phyloP scores from a whole-genome alignment of 2,888 invertebrate species.

The Apotomis betuletana region DNA sequence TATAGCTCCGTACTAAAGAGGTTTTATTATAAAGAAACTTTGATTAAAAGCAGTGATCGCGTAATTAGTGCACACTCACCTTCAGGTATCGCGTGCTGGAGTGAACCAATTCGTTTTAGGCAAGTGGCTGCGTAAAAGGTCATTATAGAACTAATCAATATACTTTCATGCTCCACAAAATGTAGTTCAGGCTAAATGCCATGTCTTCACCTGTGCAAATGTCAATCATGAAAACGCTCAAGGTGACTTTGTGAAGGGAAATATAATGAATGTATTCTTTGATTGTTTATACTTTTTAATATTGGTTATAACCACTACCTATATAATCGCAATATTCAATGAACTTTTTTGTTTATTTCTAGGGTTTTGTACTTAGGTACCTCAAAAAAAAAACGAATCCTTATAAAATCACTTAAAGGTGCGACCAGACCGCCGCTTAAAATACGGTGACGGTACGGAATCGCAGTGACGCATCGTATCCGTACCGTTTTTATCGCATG shows the following conservation, averaged over 20 bases:
- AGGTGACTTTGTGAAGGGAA: constrained; percentile 10
- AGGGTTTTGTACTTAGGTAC: too few relatives aligned
- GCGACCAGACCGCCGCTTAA: too few relatives aligned
- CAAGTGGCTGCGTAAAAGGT: constrained; percentile 68
- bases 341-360: background rate
- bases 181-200: constrained; percentile 64
- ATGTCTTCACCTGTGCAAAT: constrained; percentile 70
- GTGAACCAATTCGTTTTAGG: constrained; percentile 54
- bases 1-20: background rate
- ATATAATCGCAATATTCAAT: background rate
- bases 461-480: too few relatives aligned
- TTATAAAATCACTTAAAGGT: too few relatives aligned
- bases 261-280: background rate
- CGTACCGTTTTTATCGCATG: too few relatives aligned
- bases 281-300: background rate
- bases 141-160: constrained; percentile 66
- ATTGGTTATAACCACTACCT: background rate
- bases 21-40: constrained; percentile 12
- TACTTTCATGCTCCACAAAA: constrained; percentile 54
- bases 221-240: constrained; percentile 53
- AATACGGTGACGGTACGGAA: too few relatives aligned
- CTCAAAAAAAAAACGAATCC: too few relatives aligned
- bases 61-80: constrained; percentile 42
- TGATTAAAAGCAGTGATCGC: constrained; percentile 48
- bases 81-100: constrained; percentile 60